A percentile compares a stretch with the other conserved stretches of the same genome.
phyloP scores from a whole-genome alignment of 2,113 vertebrate genomes.

The Prunella himalayana region DNA sequence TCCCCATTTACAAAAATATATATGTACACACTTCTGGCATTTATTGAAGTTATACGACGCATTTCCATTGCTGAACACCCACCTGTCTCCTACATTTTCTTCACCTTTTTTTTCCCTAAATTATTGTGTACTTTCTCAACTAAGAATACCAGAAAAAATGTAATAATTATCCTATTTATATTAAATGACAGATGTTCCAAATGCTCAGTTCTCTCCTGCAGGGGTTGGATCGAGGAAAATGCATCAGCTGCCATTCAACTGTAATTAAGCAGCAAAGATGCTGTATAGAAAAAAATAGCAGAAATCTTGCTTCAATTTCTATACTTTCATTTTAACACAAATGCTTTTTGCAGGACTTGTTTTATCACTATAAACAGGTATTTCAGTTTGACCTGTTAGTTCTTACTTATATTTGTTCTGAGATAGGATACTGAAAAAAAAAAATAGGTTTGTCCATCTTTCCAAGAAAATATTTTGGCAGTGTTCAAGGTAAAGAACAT shows the following conservation, averaged over 20 bases:
- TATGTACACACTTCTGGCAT: neutral
- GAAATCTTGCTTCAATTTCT: neutral
- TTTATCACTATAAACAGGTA: neutral
- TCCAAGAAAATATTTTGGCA: neutral
- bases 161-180: neutral
- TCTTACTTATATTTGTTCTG: neutral
- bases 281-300: neutral
- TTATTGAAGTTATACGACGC: neutral
- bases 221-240: neutral
- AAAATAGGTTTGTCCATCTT: neutral
- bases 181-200: neutral
- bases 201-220: neutral
- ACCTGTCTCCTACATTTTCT: neutral
- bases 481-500: neutral
- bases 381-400: neutral
- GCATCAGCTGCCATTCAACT: constrained; percentile 12
- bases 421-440: neutral
- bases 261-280: neutral
- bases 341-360: neutral
- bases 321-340: neutral
- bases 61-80: neutral
- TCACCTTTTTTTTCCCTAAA: neutral
- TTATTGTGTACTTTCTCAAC: neutral
- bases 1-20: neutral
- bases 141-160: neutral